Evolutionary conservation across 2,888 invertebrate genomes (phyloP).

Genomic region (Pheosia tremula): DNA sequence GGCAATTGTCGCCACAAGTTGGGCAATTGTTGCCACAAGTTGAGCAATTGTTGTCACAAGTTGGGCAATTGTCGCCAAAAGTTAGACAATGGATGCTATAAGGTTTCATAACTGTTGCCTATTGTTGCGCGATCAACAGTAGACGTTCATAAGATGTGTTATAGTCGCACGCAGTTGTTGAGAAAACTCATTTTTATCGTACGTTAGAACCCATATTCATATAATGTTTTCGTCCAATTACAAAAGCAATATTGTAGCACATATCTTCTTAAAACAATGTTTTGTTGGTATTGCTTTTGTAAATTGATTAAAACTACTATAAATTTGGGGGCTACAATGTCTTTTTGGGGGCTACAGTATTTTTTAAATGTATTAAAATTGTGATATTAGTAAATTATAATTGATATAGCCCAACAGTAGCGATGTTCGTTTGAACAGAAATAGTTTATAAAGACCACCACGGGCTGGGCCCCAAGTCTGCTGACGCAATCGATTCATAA

Average conservation of each 20-base stretch:
- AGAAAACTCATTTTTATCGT: no score
- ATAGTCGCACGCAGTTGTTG: no score
- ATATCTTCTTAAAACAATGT: no score
- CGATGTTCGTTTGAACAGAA: no score
- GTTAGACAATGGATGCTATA: background rate
- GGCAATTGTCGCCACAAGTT: background rate
- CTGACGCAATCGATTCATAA: no score
- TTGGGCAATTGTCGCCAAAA: background rate
- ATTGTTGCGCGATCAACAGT: background rate
- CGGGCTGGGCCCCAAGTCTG: no score
- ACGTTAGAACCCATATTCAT: no score
- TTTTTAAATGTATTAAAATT: background rate
- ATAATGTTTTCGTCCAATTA: no score
- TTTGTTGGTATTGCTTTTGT: background rate
- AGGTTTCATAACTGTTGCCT: background rate
- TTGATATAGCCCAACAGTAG: background rate
- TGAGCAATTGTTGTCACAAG: background rate
- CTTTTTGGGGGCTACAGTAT: no score
- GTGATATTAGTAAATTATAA: background rate
- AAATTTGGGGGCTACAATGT: background rate
- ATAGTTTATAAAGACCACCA: no score
- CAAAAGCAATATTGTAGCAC: no score
- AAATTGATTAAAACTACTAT: background rate
- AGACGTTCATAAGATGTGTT: background rate
- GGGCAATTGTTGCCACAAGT: background rate